phyloP scores from a whole-genome alignment of 2,888 invertebrate genomes.

The Abscondita cerata region DNA sequence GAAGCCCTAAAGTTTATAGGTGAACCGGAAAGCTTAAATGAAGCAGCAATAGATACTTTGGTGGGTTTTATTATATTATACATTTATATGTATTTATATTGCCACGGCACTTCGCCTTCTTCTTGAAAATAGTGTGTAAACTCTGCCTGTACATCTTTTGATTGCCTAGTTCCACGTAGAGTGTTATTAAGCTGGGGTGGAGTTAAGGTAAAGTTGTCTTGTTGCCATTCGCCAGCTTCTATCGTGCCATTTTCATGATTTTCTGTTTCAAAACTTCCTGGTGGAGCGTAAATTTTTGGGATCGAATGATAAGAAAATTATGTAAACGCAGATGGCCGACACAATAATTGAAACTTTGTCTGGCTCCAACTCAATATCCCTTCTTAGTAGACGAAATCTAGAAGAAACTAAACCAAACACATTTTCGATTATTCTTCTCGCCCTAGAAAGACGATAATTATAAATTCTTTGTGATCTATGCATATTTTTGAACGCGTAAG shows the following conservation, averaged over 20 bases:
- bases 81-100: no score
- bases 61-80: conserved; percentile 25
- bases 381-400: neutral
- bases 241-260: no score
- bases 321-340: conserved; percentile 14
- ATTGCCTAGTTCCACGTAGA: neutral
- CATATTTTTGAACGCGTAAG: neutral
- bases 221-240: conserved; percentile 21
- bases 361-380: neutral
- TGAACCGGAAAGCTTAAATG: conserved; percentile 20
- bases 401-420: neutral
- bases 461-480: conserved; percentile 1
- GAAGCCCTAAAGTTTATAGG: conserved; percentile 29
- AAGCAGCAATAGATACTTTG: conserved; percentile 30
- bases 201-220: neutral
- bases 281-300: conserved; percentile 17
- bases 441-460: neutral
- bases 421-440: neutral
- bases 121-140: neutral
- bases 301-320: conserved; percentile 16
- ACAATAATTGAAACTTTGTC: conserved; percentile 13
- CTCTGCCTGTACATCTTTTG: neutral
- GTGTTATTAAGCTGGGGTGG: conserved; percentile 9
- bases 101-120: no score
- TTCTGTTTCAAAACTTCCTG: conserved; percentile 20